Evolutionary conservation across 2,888 invertebrate genomes (phyloP), one percentile per base, ranked within the genome.

Genomic region (Pomacea canaliculata): DNA sequence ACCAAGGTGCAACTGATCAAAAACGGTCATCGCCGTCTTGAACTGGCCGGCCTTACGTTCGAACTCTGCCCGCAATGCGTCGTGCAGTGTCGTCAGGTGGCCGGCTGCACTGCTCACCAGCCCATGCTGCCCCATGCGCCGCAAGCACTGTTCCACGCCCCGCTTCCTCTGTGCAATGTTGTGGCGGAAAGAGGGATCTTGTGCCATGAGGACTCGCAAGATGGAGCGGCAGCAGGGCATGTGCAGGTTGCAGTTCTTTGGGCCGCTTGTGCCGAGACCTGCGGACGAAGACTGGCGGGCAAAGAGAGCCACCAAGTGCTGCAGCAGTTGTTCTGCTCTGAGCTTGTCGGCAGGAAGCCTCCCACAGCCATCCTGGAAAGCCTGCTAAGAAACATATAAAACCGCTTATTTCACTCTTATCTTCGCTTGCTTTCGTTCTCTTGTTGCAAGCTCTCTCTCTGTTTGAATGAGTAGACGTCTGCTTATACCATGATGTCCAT

Each of bases 111-210:
- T 19, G 16, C 93, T 93, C 0, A 94, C 93, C 81, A 97, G 92
- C 0, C 97, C 97, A 87, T 97, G 97, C 71, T 96, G 95, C 13
- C 97, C 79, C 80, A 97, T 92, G 92, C 95, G 96, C 91, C 96
- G 96, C 7, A 97, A 94, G 27, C 97, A 96, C 78, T 59, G 75
- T 69, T 78, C 75, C 60, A 78, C 37, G 9, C 75, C 74, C 23
- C 69, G 92, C 80, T 95, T 93, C 73, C 94, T 93, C 23, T 93
- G 92, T 56, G 94, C 93, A 23, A 97, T 91, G 0, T 93, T 92
- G 76, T 94, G 94, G 77, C 94, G 93, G n/a, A 93, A 85, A 80
- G 91, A 91, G 4, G 93, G 92, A 73, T 93, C 92, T 0, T 92
- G 91, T 37, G 92, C 85, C 1, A 92, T 91, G 74, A 93, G 92